A percentile compares a stretch with the other conserved stretches of the same genome.
Evolutionary conservation across 2,888 invertebrate species (phyloP).

Genomic region (Ectemnius continuus): DNA sequence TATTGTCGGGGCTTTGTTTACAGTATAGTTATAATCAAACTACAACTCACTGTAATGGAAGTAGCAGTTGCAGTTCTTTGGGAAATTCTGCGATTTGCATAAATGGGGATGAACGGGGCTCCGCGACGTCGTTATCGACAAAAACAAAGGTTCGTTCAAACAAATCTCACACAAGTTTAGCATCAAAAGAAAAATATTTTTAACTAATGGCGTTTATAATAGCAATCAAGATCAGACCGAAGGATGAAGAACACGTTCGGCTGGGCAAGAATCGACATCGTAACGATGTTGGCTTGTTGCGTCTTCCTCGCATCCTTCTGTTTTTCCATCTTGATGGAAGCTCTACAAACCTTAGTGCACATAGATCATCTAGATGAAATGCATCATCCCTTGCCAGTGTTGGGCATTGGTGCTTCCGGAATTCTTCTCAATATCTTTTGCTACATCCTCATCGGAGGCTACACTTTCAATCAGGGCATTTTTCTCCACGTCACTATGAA

Average conservation of each 20-base stretch:
- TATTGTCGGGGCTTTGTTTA: slow-evolving; percentile 35
- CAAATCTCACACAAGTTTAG: background rate
- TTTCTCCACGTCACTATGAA: slow-evolving; percentile 83
- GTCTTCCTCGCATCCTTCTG: slow-evolving; percentile 90
- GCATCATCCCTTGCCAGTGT: slow-evolving; percentile 86
- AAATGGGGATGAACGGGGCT: slow-evolving; percentile 61
- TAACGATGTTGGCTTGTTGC: slow-evolving; percentile 89
- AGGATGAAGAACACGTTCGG: slow-evolving; percentile 92
- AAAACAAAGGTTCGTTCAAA: slow-evolving; percentile 62
- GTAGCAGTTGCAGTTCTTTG: slow-evolving; percentile 57
- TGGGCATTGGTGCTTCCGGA: slow-evolving; percentile 85
- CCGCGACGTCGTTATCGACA: slow-evolving; percentile 55
- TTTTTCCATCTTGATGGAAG: slow-evolving; percentile 89
- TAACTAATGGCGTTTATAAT: slow-evolving; percentile 32
- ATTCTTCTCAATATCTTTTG: slow-evolving; percentile 87
- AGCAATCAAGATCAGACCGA: slow-evolving; percentile 81
- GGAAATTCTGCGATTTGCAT: slow-evolving; percentile 62
- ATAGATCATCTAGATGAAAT: slow-evolving; percentile 86
- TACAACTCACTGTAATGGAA: slow-evolving; percentile 40
- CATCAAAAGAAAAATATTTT: no score
- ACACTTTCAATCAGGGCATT: slow-evolving; percentile 86
- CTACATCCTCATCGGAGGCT: slow-evolving; percentile 89
- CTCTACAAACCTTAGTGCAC: slow-evolving; percentile 88
- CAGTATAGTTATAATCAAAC: slow-evolving; percentile 68
- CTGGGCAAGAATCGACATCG: slow-evolving; percentile 94